Evolutionary conservation across 2,113 vertebrate genomes (phyloP).

Genomic region (Dipodomys merriami): DNA sequence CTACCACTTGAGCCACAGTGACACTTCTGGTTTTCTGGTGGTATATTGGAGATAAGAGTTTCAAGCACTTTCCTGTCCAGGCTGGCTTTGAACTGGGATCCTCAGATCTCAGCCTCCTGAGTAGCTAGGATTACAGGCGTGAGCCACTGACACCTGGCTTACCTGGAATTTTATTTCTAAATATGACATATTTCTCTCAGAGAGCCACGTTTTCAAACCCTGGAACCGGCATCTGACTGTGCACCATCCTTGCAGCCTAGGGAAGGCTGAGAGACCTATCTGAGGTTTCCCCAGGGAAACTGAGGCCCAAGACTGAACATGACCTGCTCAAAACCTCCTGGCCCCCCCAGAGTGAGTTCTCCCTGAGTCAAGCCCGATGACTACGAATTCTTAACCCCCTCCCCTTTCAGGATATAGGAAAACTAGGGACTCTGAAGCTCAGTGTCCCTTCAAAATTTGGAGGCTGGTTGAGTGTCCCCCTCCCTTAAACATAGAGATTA

Average conservation of each 20-base stretch:
- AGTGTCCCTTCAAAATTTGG: neutral
- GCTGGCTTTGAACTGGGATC: no score
- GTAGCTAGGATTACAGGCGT: no score
- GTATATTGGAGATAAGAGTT: no score
- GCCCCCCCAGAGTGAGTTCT: conserved; percentile 49
- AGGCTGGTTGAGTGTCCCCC: neutral
- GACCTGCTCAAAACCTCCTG: neutral
- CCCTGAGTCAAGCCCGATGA: neutral
- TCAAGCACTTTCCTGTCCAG: no score
- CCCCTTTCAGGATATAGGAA: neutral
- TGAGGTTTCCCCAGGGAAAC: conserved; percentile 46
- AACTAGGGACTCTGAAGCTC: neutral
- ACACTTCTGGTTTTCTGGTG: no score
- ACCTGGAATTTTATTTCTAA: no score
- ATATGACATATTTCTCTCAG: no score
- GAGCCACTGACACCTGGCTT: no score
- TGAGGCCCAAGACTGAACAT: conserved; percentile 21
- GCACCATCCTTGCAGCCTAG: neutral
- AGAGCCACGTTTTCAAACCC: conserved; percentile 60
- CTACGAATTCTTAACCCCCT: neutral
- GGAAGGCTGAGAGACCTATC: neutral
- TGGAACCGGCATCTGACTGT: neutral
- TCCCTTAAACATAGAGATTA: neutral
- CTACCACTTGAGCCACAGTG: no score
- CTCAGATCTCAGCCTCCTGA: no score